Evolutionary conservation across 2,888 invertebrate genomes (phyloP).

Genomic region (Lissocephala sabroskyi): DNA sequence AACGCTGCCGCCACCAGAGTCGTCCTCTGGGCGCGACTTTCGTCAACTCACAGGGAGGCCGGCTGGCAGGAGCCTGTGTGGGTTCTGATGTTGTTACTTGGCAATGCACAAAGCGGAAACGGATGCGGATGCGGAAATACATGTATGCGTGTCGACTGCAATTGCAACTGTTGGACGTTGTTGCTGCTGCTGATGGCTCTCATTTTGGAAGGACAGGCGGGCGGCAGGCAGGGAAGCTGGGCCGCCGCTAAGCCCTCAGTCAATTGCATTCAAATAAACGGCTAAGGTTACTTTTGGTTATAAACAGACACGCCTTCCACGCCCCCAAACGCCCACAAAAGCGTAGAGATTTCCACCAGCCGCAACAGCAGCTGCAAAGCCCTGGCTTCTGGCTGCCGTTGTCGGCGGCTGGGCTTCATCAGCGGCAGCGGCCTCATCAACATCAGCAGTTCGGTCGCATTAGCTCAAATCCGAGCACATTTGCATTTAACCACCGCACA

Average conservation of each 20-base stretch:
- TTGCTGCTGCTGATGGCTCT: slow-evolving; percentile 16
- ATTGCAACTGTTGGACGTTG: slow-evolving; percentile 10
- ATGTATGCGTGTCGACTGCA: slow-evolving; percentile 45
- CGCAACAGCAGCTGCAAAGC: not conserved
- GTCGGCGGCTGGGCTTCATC: no score
- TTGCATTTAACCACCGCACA: slow-evolving; percentile 3
- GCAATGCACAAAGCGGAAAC: slow-evolving; percentile 63
- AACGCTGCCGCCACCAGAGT: no score
- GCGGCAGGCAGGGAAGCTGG: slow-evolving; percentile 9
- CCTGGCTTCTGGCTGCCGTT: no score
- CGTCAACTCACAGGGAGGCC: not conserved
- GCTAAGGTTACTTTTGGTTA: slow-evolving; percentile 2
- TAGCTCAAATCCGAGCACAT: slow-evolving; percentile 1
- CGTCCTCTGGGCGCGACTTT: not conserved
- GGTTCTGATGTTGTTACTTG: slow-evolving; percentile 37
- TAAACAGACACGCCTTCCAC: no score
- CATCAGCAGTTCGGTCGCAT: not conserved
- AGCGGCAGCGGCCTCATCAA: no score
- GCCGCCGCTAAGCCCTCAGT: slow-evolving; percentile 52
- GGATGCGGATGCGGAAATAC: slow-evolving; percentile 59
- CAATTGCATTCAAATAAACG: slow-evolving; percentile 62
- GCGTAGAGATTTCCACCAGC: not conserved
- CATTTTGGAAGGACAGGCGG: no score
- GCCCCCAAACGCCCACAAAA: not conserved
- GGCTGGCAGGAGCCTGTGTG: slow-evolving; percentile 3